Evolutionary conservation across 2,113 vertebrate species (phyloP), one percentile per base, ranked within the genome.

Genomic region (Neogobius melanostomus): DNA sequence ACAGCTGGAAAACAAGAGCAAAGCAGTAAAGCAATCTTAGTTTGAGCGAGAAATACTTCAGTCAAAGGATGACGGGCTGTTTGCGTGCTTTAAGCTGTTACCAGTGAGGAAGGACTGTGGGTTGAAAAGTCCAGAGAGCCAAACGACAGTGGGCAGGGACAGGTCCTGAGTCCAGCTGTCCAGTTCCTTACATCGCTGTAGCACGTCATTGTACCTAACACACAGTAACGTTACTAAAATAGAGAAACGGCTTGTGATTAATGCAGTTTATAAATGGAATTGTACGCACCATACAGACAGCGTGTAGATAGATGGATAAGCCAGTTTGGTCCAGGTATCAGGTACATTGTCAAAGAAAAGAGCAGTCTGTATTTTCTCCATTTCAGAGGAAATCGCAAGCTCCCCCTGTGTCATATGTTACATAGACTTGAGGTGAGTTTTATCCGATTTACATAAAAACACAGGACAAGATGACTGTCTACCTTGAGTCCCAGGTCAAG

Each of bases 101-200:
- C 97, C 97, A 90, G 97, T 97, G 90, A 98, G 95, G 88, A 97
- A 98, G 89, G 96, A 96, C 92, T 97, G 96, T 68, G 95, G 96
- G 93, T 95, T 97, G 92, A 95, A 98, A 88, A 97, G 93, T 76
- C 95, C 95, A 83, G 96, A 95, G 85, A 96, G 91, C 95, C 95
- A 98, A 90, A 97, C 93, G 68, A 93, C 91, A 79, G 85, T 91
- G 63, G 95, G 96, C 86, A 96, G 94, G 89, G 93, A 91, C 87
- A 95, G 89, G 90, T 95, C 93, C 83, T 93, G 94, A 72, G 94
- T 93, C 94, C 93, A 93, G 71, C 81, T 88, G 68, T 95, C 91
- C 76, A 94, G 89, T 90, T 96, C 95, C 83, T 93, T 91, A 83
- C 94, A 92, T 5, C 93, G 92, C 72, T 92, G 89, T 76, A 93